These are phyloP conservation scores for Epinephelus cyanopodus DNA, from an alignment of 2,113 vertebrate species.

Conservation along the genomic window DNA sequence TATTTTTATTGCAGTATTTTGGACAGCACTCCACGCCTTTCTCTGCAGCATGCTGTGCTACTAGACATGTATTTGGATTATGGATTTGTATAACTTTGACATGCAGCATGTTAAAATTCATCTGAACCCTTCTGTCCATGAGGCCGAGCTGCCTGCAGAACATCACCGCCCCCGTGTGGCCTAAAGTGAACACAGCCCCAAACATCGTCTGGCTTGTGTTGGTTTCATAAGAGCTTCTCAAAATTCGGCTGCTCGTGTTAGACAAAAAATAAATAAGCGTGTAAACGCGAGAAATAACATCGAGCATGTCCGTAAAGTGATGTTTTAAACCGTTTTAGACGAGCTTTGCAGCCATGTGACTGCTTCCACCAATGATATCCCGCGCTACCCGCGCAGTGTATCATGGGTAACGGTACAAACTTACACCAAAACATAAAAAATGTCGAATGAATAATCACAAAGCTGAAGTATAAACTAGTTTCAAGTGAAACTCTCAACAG, in stretches of 20 bases:
- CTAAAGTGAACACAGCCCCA: background rate
- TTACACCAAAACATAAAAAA: background rate
- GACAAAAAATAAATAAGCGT: background rate
- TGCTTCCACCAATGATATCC: slow-evolving; percentile 16
- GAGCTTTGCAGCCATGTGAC: slow-evolving; percentile 1
- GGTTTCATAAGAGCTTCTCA: background rate
- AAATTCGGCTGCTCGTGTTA: background rate
- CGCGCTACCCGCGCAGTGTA: slow-evolving; percentile 16
- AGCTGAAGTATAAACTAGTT: fast-evolving
- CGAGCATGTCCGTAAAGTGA: too few relatives aligned
- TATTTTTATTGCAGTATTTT: too few relatives aligned
- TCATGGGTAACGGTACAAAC: slow-evolving; percentile 25
- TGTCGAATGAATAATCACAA: fast-evolving
- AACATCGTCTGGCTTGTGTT: background rate
- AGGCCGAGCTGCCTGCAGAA: background rate
- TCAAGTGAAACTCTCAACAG: fast-evolving
- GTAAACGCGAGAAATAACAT: fast-evolving
- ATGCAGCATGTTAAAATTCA: too few relatives aligned
- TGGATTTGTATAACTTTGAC: too few relatives aligned
- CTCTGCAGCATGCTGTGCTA: too few relatives aligned
- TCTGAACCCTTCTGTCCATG: background rate
- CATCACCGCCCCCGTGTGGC: slow-evolving; percentile 55
- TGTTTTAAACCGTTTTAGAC: background rate
- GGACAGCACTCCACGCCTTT: too few relatives aligned
- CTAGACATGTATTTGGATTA: too few relatives aligned